A percentile compares a stretch with the other conserved stretches of the same genome.
phyloP scores from a whole-genome alignment of 2,797 vertebrate species.

The Cottoperca gobio region DNA sequence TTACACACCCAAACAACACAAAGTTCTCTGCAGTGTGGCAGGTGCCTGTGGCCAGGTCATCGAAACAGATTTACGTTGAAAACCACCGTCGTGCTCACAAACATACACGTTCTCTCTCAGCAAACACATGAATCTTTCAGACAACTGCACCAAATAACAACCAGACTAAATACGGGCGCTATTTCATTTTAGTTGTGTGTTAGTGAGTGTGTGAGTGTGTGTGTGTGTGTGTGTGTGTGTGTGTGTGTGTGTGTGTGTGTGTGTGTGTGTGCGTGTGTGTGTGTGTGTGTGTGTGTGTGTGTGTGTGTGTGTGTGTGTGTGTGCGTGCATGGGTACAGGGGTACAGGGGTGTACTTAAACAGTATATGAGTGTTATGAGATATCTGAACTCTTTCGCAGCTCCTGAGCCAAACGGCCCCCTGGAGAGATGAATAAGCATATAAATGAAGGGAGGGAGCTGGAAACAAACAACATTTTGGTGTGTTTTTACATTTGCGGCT shows the following conservation, averaged over 20 bases:
- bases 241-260: background rate
- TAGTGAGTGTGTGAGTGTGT: background rate
- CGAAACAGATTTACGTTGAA: constrained; percentile 8
- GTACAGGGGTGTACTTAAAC: background rate
- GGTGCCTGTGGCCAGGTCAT: constrained; percentile 54
- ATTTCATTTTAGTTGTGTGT: constrained; percentile 5
- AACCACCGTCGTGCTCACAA: background rate
- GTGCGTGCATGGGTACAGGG: no score
- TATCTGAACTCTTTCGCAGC: background rate
- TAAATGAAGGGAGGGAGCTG: background rate
- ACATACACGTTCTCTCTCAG: background rate
- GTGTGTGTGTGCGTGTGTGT: background rate
- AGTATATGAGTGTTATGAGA: background rate
- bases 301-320: no score
- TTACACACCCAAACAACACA: constrained; percentile 1
- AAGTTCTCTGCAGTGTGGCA: constrained; percentile 23
- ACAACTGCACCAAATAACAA: constrained; percentile 1
- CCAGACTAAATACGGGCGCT: background rate
- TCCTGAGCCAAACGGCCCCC: background rate
- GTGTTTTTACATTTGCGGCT: background rate
- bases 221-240: background rate
- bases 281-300: background rate
- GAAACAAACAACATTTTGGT: constrained; percentile 1
- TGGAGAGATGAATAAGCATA: constrained; percentile 9
- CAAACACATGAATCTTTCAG: constrained; percentile 11